Conservation (phyloP, 2,797 vertebrate genomes). For the Argya squamiceps region DNA sequence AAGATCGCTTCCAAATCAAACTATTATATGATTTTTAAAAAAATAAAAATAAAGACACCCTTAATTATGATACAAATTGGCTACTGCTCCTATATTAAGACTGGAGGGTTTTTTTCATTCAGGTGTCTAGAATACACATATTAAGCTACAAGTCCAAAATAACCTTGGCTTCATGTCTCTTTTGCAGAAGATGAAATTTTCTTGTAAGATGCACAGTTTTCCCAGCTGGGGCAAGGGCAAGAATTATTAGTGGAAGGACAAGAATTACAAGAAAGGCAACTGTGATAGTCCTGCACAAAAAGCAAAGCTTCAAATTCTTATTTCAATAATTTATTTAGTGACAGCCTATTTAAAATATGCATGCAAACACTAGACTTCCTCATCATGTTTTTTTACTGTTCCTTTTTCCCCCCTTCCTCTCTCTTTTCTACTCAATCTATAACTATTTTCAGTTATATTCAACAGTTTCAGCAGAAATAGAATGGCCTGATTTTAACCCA, state of each 20-base stretch:
- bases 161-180: background rate
- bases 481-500: background rate
- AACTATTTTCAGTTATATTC: background rate
- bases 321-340: background rate
- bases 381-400: background rate
- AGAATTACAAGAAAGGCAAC: background rate
- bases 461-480: background rate
- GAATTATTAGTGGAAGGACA: background rate
- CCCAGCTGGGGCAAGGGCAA: background rate
- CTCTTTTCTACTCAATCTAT: background rate
- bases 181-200: background rate
- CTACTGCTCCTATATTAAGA: background rate
- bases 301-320: background rate
- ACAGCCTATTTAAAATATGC: background rate
- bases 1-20: background rate
- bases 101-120: rapidly evolving
- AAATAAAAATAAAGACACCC: background rate
- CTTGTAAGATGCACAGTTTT: background rate
- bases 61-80: background rate
- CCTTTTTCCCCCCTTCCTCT: rapidly evolving
- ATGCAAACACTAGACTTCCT: background rate
- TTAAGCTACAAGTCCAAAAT: background rate
- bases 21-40: background rate
- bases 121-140: background rate
- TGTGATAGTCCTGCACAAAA: background rate